These are phyloP conservation scores for Drosophila paucipuncta DNA, from an alignment of 2,888 invertebrate species.

Conservation along the genomic window DNA sequence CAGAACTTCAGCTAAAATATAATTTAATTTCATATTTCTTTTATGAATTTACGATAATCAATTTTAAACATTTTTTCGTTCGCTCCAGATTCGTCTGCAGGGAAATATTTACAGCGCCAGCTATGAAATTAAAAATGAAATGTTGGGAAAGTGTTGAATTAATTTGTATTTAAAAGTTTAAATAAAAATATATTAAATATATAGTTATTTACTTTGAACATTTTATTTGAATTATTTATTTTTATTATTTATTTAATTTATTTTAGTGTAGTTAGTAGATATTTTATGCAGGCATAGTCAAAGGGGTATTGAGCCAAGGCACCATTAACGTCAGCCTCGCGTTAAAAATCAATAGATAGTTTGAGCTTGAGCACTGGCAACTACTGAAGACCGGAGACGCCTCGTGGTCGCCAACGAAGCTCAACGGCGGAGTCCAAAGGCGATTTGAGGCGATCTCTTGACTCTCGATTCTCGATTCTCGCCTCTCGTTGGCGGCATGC, in stretches of 20 bases:
- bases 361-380: conserved; percentile 78
- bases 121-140: not conserved
- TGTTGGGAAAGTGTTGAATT: not conserved
- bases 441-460: conserved; percentile 23
- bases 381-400: conserved; percentile 51
- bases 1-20: not conserved
- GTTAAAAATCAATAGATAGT: conserved; percentile 85
- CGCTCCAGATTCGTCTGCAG: not conserved
- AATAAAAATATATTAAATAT: too few species aligned
- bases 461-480: conserved; percentile 7
- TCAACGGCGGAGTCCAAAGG: conserved; percentile 22
- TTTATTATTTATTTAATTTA: not conserved
- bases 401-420: conserved; percentile 58
- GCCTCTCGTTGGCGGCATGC: conserved; percentile 56
- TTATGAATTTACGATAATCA: not conserved
- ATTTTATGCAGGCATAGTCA: conserved; percentile 8
- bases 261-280: conserved; percentile 34
- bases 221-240: not conserved
- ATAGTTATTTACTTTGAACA: too few species aligned
- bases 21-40: not conserved
- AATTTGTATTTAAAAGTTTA: not conserved
- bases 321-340: conserved; percentile 85
- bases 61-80: not conserved
- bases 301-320: conserved; percentile 24
- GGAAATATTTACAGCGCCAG: not conserved